These are phyloP conservation scores for Tinamus guttatus DNA, from an alignment of 2,113 vertebrate species.

Conservation along the genomic window DNA sequence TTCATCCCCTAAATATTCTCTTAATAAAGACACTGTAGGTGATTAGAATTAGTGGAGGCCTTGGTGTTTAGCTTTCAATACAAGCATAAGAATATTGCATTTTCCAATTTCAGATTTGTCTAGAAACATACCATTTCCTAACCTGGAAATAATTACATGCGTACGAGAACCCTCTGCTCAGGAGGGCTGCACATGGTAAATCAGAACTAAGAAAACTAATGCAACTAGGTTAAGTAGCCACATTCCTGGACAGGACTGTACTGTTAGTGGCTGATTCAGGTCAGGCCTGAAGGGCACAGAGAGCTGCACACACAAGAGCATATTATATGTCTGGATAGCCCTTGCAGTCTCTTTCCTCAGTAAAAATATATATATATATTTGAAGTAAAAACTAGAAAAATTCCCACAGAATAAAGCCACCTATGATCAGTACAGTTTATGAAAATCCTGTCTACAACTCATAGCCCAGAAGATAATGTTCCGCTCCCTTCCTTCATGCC, in stretches of 20 bases:
- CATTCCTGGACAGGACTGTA: background rate
- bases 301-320: background rate
- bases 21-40: background rate
- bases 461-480: background rate
- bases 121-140: background rate
- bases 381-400: background rate
- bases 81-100: background rate
- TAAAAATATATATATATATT: background rate
- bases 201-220: background rate
- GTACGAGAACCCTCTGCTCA: background rate
- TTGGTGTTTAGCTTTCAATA: background rate
- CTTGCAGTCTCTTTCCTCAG: background rate
- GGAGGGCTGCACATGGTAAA: background rate
- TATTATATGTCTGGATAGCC: background rate
- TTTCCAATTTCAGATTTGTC: background rate
- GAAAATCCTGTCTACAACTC: constrained; percentile 6
- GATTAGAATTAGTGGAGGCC: background rate
- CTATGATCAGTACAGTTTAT: background rate
- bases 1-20: background rate
- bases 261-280: background rate
- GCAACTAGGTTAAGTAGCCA: background rate
- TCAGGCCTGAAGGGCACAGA: background rate
- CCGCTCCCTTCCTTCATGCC: background rate
- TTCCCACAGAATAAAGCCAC: background rate
- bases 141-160: background rate